Percentiles rank a stretch among this genome's conserved stretches.
phyloP scores from a whole-genome alignment of 2,888 invertebrate species.

The Cyclophora punctaria region DNA sequence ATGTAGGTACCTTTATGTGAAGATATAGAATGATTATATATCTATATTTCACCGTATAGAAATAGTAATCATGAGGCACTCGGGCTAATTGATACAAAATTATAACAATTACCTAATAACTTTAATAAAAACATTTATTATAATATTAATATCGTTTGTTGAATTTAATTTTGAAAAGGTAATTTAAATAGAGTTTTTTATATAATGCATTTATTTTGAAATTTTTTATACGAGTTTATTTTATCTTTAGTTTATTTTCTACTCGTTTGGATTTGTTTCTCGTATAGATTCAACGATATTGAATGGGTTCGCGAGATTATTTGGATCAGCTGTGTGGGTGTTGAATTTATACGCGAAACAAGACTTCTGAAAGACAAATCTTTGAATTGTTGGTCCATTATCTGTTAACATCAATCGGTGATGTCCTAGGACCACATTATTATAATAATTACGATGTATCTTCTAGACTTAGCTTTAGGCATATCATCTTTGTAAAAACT shows the following conservation, averaged over 20 bases:
- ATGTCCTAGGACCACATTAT: constrained; percentile 18
- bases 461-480: constrained; percentile 51
- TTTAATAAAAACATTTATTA: constrained; percentile 43
- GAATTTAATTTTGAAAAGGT: constrained; percentile 54
- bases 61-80: constrained; percentile 73
- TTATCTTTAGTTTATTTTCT: constrained; percentile 52
- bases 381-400: constrained; percentile 69
- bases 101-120: constrained; percentile 33
- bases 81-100: constrained; percentile 56
- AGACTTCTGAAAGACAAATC: constrained; percentile 15
- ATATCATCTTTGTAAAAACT: constrained; percentile 67
- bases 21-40: constrained; percentile 60
- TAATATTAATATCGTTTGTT: constrained; percentile 56
- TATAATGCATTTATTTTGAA: constrained; percentile 71
- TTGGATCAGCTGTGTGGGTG: too few species aligned
- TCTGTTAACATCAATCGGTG: constrained; percentile 57
- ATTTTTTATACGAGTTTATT: constrained; percentile 64
- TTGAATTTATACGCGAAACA: too few species aligned
- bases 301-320: too few species aligned
- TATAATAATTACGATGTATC: constrained; percentile 21
- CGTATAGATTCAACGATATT: not conserved
- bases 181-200: constrained; percentile 64
- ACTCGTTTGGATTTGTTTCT: constrained; percentile 7
- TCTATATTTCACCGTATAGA: constrained; percentile 75
- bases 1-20: constrained; percentile 29